Conservation (phyloP, 1,140 invertebrate genomes). For the Venustaconcha ellipsiformis region DNA sequence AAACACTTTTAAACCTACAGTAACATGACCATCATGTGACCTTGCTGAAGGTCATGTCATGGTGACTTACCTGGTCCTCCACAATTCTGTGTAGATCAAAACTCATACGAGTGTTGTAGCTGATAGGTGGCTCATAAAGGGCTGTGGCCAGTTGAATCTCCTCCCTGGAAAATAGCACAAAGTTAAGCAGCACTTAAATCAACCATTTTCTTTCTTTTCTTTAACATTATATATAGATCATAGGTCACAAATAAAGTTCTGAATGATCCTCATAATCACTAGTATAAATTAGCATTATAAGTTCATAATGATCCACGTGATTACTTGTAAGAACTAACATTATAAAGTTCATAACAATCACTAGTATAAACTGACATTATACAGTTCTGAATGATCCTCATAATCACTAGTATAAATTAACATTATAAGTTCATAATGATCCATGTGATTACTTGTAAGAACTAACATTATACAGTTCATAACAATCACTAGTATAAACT, state of each 20-base stretch:
- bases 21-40: neutral
- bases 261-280: neutral
- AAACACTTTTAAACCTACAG: neutral
- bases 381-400: too few species aligned
- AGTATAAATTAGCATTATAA: neutral
- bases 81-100: constrained; percentile 66
- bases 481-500: too few species aligned
- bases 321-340: too few species aligned
- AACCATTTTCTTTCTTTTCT: neutral
- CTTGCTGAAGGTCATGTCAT: neutral
- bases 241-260: neutral
- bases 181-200: neutral
- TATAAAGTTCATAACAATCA: too few species aligned
- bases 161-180: constrained; percentile 49
- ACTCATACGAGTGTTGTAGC: constrained; percentile 57
- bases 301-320: too few species aligned
- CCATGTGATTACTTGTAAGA: too few species aligned
- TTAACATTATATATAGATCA: neutral
- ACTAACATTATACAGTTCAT: too few species aligned
- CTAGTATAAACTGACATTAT: too few species aligned
- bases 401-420: too few species aligned
- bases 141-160: constrained; percentile 61
- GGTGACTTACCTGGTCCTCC: constrained; percentile 62
- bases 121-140: constrained; percentile 54
- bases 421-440: too few species aligned